Base-by-base conservation (phyloP, 2,888 invertebrate species). In the Dexiosoma caninum region DNA sequence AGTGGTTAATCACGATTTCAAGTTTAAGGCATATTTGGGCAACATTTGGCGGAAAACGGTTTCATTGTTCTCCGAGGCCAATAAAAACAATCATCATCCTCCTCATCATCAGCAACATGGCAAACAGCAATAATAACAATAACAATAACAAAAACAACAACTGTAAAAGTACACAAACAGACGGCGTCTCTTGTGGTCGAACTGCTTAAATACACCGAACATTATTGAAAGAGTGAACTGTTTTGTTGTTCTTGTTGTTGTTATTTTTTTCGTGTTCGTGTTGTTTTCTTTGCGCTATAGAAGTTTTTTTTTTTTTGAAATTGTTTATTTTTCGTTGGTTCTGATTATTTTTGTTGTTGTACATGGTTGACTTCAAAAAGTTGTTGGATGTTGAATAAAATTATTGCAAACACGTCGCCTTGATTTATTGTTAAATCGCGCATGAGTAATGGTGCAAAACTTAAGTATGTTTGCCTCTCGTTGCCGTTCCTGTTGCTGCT, bases 371-470 rank as follows among this genome's bases (percentile, higher is more conserved):
- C 67, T 80, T 76, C 53, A 64, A 60, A 72, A 78, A 74, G 70
- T 78, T 74, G 79, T 80, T 78, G 81, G 78, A 72, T 83, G 82
- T 82, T 88, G 88, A 88, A 87, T 87, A 86, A 88, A 88, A 88
- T 88, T 88, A 88, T 88, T 88, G 88, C 87, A 86, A 87, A 88
- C 88, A 88, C 88, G 88, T 88, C 88, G 87, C 87, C 87, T 88
- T 88, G 88, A 88, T 88, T 88, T 88, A 88, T 88, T 88, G 87
- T 88, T 87, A 87, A 87, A 88, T 86, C 88, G 88, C 86, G 88
- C 87, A 88, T 88, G 88, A 88, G 88, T 88, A 88, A 88, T 88
- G 88, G 87, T 86, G 86, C 87, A 88, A 80, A 82, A 71, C 76
- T 67, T 53, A 75, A 60, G 57, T 75, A 80, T 83, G 80, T 74